Evolutionary conservation across 1,140 invertebrate species (phyloP), one percentile per base, ranked within the genome.

Genomic region (Trigoniulus corallinus): DNA sequence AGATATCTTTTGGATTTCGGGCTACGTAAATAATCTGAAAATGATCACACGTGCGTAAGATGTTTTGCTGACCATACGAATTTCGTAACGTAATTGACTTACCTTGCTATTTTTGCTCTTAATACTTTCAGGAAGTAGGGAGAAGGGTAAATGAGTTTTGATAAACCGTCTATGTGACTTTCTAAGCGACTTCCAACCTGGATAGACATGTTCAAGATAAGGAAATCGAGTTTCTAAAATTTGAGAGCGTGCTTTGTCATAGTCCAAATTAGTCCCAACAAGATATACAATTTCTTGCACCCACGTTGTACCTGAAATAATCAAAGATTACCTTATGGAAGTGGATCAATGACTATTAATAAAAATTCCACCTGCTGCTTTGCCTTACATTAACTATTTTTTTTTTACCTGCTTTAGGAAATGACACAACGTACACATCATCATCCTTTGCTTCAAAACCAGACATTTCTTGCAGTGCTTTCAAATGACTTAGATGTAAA

Each of bases 101-200:
- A 74, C 75, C 64, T 80, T 80, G 62, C 74, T 75, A 4, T 72
- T 70, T 22, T 58, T 59, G 26, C 62, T 57, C 26, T 53, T 46
- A 7, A 67, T 49, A 23, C 59, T 48, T 21, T 61, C 53, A 15
- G 71, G 69, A 26, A 74, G 50, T 12, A 73, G 54, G 27, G 59
- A 55, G 21, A 59, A 59, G 10, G 71, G 70, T 10, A 73, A 58
- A 53, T 73, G 72, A 41, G 68, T 66, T 58, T 73, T 74, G 22
- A 73, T 66, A 25, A 69, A 61, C 25, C 72, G 56, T n/a, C 63
- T 63, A 40, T 50, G 39, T 45, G 57, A 61, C 15, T 61, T 57
- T 22, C 57, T 48, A 3, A 72, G 57, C 1, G 58, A 53, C 25
- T 62, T 57, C 1, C 68, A 47, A 2, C 69, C 71, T 23, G 72